These are phyloP conservation scores for Dynastes grantii DNA, from an alignment of 2,888 invertebrate genomes.

Conservation along the genomic window DNA sequence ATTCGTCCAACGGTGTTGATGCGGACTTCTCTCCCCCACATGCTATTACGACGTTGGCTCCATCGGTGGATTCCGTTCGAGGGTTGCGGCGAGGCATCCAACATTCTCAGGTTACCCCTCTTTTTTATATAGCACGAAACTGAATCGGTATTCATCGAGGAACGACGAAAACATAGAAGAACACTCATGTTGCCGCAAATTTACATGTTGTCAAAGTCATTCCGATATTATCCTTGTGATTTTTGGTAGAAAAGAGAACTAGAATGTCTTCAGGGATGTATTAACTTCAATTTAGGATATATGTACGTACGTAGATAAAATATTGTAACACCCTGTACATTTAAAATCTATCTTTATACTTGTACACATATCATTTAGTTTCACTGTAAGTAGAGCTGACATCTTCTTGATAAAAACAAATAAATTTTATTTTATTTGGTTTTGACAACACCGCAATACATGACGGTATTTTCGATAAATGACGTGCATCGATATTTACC, in stretches of 20 bases:
- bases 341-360: too few species aligned
- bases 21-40: background rate
- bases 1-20: slow-evolving; percentile 12
- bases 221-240: background rate
- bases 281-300: too few species aligned
- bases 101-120: slow-evolving; percentile 1
- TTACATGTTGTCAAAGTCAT: slow-evolving; percentile 13
- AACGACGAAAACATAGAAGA: slow-evolving; percentile 12
- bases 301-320: too few species aligned
- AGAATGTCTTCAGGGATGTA: background rate
- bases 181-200: background rate
- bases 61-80: background rate
- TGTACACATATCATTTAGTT: too few species aligned
- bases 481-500: too few species aligned
- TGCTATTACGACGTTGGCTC: background rate
- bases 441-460: too few species aligned
- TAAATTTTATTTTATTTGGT: too few species aligned
- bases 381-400: too few species aligned
- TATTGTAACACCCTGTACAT: too few species aligned
- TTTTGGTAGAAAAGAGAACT: background rate
- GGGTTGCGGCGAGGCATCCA: slow-evolving; percentile 5
- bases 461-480: too few species aligned
- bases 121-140: slow-evolving; percentile 9
- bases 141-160: slow-evolving; percentile 17
- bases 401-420: too few species aligned